Evolutionary conservation across 2,113 vertebrate genomes (phyloP).

Genomic region (Pygathrix nemaeus): DNA sequence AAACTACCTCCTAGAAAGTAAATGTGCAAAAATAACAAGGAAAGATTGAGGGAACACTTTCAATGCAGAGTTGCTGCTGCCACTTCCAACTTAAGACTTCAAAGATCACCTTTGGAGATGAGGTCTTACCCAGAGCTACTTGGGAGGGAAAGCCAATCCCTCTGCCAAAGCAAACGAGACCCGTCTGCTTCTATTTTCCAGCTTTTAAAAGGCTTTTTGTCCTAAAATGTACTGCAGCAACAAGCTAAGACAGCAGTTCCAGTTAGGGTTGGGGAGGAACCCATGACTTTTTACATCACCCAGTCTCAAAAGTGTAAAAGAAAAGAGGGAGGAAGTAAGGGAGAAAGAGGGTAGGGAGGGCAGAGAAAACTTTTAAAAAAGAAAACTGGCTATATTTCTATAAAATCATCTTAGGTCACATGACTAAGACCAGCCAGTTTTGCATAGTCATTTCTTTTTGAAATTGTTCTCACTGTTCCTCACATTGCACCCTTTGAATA

Average conservation of each 20-base stretch:
- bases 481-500: conserved; percentile 4
- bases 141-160: conserved; percentile 16
- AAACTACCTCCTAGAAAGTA: conserved; percentile 63
- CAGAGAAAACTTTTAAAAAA: neutral
- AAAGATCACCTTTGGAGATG: conserved; percentile 52
- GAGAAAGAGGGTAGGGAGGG: neutral
- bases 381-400: neutral
- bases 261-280: conserved; percentile 9
- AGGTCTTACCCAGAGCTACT: conserved; percentile 30
- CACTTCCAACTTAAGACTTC: conserved; percentile 6
- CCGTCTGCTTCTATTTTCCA: conserved; percentile 52
- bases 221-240: conserved; percentile 48
- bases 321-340: neutral
- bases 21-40: neutral
- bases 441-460: neutral
- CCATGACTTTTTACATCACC: neutral
- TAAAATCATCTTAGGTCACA: conserved; percentile 10
- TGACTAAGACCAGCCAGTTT: neutral
- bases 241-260: conserved; percentile 35
- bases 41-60: neutral
- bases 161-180: conserved; percentile 59
- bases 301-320: conserved; percentile 26
- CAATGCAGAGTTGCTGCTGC: neutral
- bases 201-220: conserved; percentile 59
- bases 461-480: neutral